These are phyloP conservation scores for Polypterus bichir DNA, from an alignment of 2,113 vertebrate genomes.

Conservation along the genomic window DNA sequence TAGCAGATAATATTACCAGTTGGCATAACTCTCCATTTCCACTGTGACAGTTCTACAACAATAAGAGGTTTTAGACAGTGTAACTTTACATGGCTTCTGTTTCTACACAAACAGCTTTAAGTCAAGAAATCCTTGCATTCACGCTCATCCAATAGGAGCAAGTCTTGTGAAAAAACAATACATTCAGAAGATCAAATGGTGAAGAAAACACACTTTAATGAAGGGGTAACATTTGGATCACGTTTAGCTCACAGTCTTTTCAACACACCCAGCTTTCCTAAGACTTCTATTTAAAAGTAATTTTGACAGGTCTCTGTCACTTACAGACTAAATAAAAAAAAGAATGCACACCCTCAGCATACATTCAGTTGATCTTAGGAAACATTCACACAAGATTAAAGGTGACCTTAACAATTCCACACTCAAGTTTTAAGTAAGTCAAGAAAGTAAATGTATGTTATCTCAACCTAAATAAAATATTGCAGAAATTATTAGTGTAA, in stretches of 20 bases:
- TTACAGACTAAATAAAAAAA: constrained; percentile 18
- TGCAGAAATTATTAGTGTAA: too few species aligned
- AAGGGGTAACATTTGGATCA: neutral
- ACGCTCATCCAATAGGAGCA: constrained; percentile 27
- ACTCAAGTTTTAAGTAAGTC: constrained; percentile 26
- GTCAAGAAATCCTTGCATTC: constrained; percentile 27
- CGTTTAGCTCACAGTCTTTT: constrained; percentile 15
- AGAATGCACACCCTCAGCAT: constrained; percentile 29
- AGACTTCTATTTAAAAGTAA: constrained; percentile 20
- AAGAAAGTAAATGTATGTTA: constrained; percentile 35
- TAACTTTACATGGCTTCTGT: constrained; percentile 32
- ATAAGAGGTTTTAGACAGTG: constrained; percentile 24
- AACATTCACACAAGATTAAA: constrained; percentile 23
- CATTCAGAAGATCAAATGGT: constrained; percentile 26
- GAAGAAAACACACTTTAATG: constrained; percentile 14
- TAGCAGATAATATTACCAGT: constrained; percentile 30
- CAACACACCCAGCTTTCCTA: constrained; percentile 15
- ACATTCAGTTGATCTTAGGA: constrained; percentile 32
- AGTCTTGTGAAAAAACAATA: constrained; percentile 20
- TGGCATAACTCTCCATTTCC: constrained; percentile 39
- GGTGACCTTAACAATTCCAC: constrained; percentile 24
- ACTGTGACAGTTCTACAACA: constrained; percentile 32
- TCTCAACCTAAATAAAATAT: neutral
- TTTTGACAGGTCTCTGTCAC: constrained; percentile 31
- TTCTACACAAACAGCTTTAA: constrained; percentile 32